Percentiles rank a stretch among this genome's conserved stretches.
Evolutionary conservation across 2,113 vertebrate species (phyloP).

Genomic region (Motacilla alba): DNA sequence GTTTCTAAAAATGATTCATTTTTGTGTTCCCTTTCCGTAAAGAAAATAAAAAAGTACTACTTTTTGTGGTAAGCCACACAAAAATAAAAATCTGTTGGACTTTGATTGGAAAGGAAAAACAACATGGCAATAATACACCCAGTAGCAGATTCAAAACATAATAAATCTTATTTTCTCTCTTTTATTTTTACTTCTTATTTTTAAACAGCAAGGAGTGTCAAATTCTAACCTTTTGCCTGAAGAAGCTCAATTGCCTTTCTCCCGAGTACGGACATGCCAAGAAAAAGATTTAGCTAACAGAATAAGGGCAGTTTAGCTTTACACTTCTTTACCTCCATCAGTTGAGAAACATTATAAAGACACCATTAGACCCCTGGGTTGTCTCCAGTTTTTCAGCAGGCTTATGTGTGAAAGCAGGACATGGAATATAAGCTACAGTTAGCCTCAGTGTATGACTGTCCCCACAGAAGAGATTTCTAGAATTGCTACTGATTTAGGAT

Average conservation of each 20-base stretch:
- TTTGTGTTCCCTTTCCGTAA: slow-evolving; percentile 27
- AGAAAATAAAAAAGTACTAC: slow-evolving; percentile 36
- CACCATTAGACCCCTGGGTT: neutral
- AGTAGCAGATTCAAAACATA: slow-evolving; percentile 49
- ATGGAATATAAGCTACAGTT: neutral
- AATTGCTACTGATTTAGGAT: neutral
- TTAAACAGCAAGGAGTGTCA: neutral
- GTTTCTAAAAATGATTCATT: slow-evolving; percentile 68
- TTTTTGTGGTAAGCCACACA: slow-evolving; percentile 22
- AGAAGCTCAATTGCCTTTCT: neutral
- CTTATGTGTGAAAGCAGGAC: neutral
- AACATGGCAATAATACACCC: slow-evolving; percentile 5
- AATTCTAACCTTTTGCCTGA: slow-evolving; percentile 23
- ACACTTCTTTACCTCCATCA: neutral
- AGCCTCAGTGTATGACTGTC: neutral
- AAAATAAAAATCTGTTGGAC: slow-evolving; percentile 12
- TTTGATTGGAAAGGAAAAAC: neutral
- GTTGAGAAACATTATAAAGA: neutral
- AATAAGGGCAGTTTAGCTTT: neutral
- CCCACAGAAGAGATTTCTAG: neutral
- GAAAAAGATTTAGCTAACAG: neutral
- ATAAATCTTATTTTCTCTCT: slow-evolving; percentile 34
- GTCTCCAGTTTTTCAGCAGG: neutral
- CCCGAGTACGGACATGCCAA: neutral
- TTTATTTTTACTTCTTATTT: slow-evolving; percentile 11